Conservation (phyloP, 2,797 vertebrate species). For the Chromobotia macracanthus region DNA sequence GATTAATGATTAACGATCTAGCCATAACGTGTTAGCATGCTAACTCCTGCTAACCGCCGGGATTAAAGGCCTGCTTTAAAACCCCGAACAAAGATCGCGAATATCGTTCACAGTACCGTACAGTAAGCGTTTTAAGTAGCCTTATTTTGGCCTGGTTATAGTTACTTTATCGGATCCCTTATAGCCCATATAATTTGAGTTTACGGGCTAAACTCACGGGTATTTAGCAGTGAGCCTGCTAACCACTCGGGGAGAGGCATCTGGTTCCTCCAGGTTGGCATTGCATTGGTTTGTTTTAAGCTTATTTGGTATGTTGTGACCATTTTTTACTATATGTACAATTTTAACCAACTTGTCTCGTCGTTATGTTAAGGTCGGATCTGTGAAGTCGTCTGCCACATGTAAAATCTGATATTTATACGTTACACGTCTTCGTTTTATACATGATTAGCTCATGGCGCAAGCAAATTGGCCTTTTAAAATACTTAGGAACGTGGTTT, state of each 20-base stretch:
- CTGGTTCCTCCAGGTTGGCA: neutral
- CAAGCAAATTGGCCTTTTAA: neutral
- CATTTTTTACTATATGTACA: neutral
- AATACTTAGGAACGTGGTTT: neutral
- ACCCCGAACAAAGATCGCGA: conserved; percentile 3
- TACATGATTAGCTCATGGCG: conserved; percentile 17
- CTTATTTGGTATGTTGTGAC: neutral
- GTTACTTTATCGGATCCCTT: too few species aligned
- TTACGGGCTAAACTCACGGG: neutral
- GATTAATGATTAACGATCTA: conserved; percentile 25
- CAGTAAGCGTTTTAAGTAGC: neutral
- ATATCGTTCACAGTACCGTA: too few species aligned
- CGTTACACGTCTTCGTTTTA: neutral
- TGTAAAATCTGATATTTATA: conserved; percentile 2
- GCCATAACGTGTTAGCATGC: conserved; percentile 46
- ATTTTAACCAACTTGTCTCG: neutral
- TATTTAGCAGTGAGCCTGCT: neutral
- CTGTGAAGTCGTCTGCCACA: neutral
- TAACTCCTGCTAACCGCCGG: conserved; percentile 12
- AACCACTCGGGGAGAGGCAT: conserved; percentile 8
- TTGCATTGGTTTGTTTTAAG: neutral
- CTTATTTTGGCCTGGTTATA: neutral
- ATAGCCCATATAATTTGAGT: neutral
- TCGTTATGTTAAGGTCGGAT: too few species aligned
- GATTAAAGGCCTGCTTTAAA: conserved; percentile 37